These are phyloP conservation scores for Antechinus flavipes DNA, from an alignment of 2,113 vertebrate species.

Conservation along the genomic window DNA sequence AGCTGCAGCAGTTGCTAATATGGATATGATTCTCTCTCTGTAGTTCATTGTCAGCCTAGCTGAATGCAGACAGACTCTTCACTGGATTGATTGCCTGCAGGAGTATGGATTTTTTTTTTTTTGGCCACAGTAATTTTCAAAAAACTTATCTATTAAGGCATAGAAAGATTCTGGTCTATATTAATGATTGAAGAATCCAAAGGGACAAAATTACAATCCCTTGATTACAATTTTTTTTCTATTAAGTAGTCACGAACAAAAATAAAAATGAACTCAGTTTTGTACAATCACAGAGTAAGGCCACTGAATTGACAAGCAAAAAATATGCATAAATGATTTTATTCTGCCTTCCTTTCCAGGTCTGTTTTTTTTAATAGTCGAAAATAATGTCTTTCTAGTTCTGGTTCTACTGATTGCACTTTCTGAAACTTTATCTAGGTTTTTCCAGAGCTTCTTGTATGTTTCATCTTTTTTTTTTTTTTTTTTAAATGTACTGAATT, in stretches of 20 bases:
- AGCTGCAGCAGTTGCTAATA: background rate
- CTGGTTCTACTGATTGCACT: background rate
- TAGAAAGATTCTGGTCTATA: background rate
- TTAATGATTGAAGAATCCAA: background rate
- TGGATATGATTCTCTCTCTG: background rate
- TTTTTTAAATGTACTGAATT: background rate
- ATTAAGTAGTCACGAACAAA: background rate
- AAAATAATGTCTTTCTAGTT: background rate
- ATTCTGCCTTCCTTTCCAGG: background rate
- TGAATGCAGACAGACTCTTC: background rate
- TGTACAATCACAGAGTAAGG: background rate
- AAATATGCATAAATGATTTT: background rate
- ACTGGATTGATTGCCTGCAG: background rate
- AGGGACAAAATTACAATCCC: background rate
- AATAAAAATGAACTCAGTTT: background rate
- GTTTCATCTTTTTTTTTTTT: background rate
- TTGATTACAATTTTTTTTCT: background rate
- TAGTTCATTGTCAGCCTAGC: background rate
- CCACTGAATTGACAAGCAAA: background rate
- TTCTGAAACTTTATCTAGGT: background rate
- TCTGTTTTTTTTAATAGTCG: background rate
- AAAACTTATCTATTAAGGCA: background rate
- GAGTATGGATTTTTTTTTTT: background rate
- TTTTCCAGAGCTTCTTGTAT: background rate
- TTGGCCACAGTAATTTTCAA: background rate